Evolutionary conservation across 2,888 invertebrate genomes (phyloP), one percentile per base, ranked within the genome.

Genomic region (Lymantria monacha): DNA sequence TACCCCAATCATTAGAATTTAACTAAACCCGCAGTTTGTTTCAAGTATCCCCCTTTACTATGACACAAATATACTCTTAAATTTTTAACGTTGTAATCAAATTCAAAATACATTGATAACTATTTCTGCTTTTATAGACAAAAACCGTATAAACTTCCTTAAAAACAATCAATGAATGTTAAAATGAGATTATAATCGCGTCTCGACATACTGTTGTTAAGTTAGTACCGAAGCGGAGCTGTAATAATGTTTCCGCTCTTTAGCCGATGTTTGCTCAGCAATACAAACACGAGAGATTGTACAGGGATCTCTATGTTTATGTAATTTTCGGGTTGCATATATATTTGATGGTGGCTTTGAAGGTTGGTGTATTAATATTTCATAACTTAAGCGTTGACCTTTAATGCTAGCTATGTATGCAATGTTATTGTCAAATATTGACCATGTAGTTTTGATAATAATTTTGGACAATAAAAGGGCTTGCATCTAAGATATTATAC

Each of bases 211-310:
- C 14, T 31, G 31, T 47, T 11, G 15, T 8, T 57, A 0, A 49
- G 13, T 50, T 69, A 67, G 79, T 78, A 61, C 12, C 41, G 61
- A 52, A 57, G 63, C 67, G 64, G 78, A 81, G 79, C 79, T 80
- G 81, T 86, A 83, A 85, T 86, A 86, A 83, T 73, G 80, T 86
- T 86, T 86, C 82, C 85, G 83, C 85, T 85, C 79, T 85, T 87
- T 85, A 82, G 79, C 76, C 70, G 72, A 79, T 86, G 81, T 87
- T 86, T 86, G 79, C 80, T 72, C 69, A 81, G 76, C 80, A 83
- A 75, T 79, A 81, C 82, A 85, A 85, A 85, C 83, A 85, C 59
- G 67, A 81, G 80, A 75, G 80, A 72, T 75, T 78, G 75, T 74
- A 71, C 54, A 70, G 65, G 62, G 60, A 65, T 63, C 66, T 73